phyloP scores from a whole-genome alignment of 2,888 invertebrate genomes.

The Chaitophorus viminalis region DNA sequence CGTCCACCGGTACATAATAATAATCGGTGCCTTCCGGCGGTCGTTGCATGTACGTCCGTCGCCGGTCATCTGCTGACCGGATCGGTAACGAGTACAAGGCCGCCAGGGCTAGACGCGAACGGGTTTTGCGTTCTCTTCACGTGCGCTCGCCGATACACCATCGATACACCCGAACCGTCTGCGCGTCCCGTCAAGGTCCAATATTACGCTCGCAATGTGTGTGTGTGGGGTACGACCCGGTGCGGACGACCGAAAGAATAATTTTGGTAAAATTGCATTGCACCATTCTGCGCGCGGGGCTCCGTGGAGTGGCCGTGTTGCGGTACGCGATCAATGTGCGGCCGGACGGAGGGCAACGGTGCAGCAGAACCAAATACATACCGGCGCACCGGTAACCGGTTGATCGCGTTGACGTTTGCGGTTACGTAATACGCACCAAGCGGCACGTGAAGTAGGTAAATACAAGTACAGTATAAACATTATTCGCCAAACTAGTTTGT shows the following conservation, averaged over 20 bases:
- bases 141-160: no score
- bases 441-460: not conserved
- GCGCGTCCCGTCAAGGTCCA: not conserved
- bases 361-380: not conserved
- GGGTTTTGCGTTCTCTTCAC: not conserved
- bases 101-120: not conserved
- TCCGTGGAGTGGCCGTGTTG: not conserved
- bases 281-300: no score
- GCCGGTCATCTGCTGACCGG: not conserved
- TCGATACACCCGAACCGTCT: no score
- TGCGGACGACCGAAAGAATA: not conserved
- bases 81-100: slow-evolving; percentile 20
- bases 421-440: not conserved
- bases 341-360: no score
- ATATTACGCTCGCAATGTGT: not conserved
- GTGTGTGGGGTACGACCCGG: no score
- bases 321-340: not conserved
- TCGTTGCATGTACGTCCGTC: no score
- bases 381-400: not conserved
- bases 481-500: not conserved
- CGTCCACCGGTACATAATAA: no score
- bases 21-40: not conserved
- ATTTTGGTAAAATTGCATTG: no score
- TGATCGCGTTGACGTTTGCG: not conserved
- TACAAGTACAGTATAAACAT: no score